Percentiles rank a stretch among this genome's conserved stretches.
Conservation (phyloP, 2,797 vertebrate species). For the Taenioides sp. region DNA sequence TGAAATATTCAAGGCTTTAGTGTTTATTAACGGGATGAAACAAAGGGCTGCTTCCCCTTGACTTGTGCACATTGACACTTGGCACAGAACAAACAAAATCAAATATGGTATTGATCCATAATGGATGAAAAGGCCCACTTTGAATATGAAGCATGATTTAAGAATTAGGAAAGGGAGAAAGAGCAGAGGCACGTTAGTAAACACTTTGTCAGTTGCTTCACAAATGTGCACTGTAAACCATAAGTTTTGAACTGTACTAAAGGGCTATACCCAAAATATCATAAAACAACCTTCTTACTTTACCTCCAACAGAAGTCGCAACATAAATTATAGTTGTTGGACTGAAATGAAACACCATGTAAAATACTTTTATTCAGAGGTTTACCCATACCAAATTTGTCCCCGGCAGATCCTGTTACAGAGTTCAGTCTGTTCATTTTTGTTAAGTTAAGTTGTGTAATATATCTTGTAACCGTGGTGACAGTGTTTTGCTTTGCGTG, state of each 20-base stretch:
- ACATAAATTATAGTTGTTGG: background rate
- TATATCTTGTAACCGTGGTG: constrained; percentile 45
- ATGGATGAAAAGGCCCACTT: constrained; percentile 78
- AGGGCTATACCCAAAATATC: background rate
- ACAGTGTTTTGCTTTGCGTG: constrained; percentile 51
- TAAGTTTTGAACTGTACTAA: background rate
- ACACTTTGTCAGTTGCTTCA: constrained; percentile 68
- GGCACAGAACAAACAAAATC: constrained; percentile 81
- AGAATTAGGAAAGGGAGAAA: constrained; percentile 69
- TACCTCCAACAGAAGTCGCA: background rate
- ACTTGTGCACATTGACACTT: constrained; percentile 83
- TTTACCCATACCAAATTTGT: background rate
- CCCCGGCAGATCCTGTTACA: background rate
- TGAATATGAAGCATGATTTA: constrained; percentile 79
- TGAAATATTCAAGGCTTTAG: constrained; percentile 81
- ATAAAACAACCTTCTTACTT: background rate
- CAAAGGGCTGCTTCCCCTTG: constrained; percentile 83
- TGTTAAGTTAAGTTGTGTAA: constrained; percentile 25
- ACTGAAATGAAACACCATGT: background rate
- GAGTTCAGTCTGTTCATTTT: constrained; percentile 1
- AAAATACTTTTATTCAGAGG: background rate
- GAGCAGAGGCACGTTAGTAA: constrained; percentile 63
- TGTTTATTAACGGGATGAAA: constrained; percentile 84
- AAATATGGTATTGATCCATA: constrained; percentile 82
- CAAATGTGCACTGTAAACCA: constrained; percentile 29